Evolutionary conservation across 2,797 vertebrate species (phyloP).

Genomic region (Enteromius afrohamiltoni): DNA sequence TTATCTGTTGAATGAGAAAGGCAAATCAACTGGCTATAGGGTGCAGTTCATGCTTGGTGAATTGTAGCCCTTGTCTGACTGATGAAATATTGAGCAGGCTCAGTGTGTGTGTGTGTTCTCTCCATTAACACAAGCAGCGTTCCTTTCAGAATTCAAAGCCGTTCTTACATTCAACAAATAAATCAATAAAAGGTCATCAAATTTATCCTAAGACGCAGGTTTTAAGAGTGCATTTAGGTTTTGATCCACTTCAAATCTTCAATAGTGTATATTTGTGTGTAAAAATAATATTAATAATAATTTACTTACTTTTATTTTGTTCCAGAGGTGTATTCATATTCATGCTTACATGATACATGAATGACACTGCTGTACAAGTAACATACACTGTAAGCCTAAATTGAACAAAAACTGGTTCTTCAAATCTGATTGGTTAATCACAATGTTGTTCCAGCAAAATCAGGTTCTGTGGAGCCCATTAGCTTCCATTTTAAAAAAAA

Average conservation of each 20-base stretch:
- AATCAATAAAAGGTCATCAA: not conserved
- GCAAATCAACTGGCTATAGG: constrained; percentile 5
- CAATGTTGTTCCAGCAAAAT: no score
- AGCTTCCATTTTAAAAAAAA: not conserved
- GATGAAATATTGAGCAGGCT: constrained; percentile 43
- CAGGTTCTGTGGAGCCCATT: not conserved
- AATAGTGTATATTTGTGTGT: no score
- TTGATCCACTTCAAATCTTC: no score
- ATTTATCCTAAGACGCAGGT: no score
- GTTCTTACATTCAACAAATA: not conserved
- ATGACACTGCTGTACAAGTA: no score
- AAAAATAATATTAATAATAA: no score
- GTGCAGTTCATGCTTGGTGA: not conserved
- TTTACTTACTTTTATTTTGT: no score
- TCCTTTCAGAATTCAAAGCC: not conserved
- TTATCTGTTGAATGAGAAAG: constrained; percentile 1
- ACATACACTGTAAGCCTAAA: no score
- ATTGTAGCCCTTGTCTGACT: constrained; percentile 16
- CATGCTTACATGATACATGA: no score
- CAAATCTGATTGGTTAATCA: no score
- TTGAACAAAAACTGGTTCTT: no score
- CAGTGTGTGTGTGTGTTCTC: constrained; percentile 14
- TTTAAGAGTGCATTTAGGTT: not conserved
- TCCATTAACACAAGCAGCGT: constrained; percentile 26
- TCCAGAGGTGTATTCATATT: no score